Evolutionary conservation across 2,888 invertebrate species (phyloP), one percentile per base, ranked within the genome.

Genomic region (Drosophila fungiperda): DNA sequence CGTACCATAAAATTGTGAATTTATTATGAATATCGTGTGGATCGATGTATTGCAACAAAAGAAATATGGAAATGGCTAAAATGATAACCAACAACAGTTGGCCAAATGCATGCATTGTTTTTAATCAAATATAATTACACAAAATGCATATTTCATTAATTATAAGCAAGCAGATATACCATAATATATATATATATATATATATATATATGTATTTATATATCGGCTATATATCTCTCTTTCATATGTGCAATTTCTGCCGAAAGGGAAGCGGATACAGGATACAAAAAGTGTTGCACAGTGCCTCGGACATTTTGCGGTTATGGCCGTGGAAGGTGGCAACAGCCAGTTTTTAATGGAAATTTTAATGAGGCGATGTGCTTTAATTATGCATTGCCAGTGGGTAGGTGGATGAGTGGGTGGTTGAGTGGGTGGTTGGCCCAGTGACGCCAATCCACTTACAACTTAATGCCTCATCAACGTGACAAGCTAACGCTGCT

Each of bases 121-220:
- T 87, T 89, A 87, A 87, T 89, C 86, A 90, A 87, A 90, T 83
- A 82, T 73, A 80, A 89, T 87, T 86, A 73, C 76, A 64, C 53
- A 60, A 36, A 67, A 73, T 78, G 73, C 78, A 87, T 89, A 80
- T 81, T 78, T 73, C 70, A 87, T 82, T 88, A 79, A 87, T 83
- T 78, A 79, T 73, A 42, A 52, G 52, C 49, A 60, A 20, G 57
- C 53, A 48, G 23, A 33, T 7, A 20, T 65, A 58, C 8, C 1
- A 12, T 12, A 45, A 9, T 38, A 17, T 63, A 49, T 17, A 57
- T 49, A 32, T n/a, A 57, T 57, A 45, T 17, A 53, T 50, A 40
- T 35, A 50, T n/a, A 57, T 57, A 45, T 17, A 53, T 50, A 40
- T 35, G 36, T 55, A 49, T 1, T n/a, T 48, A 8, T 29, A n/a